Evolutionary conservation across 2,888 invertebrate genomes (phyloP).

Genomic region (Limnephilus rhombicus): DNA sequence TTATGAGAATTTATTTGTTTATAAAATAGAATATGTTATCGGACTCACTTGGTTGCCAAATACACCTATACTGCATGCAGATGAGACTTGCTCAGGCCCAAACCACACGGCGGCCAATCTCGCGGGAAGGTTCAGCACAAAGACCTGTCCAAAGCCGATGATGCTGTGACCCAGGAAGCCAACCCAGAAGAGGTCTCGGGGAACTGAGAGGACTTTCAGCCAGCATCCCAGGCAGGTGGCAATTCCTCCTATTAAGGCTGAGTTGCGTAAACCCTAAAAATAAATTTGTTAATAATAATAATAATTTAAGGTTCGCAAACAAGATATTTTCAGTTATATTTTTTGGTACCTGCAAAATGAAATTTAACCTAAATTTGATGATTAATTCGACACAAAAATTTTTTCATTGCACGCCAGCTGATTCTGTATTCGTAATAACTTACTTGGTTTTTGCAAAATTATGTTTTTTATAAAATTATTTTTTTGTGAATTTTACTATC

Average conservation of each 20-base stretch:
- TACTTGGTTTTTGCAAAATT: too few relatives aligned
- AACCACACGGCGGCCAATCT: conserved; percentile 98
- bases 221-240: conserved; percentile 94
- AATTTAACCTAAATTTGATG: too few relatives aligned
- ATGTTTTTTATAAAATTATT: too few relatives aligned
- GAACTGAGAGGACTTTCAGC: conserved; percentile 93
- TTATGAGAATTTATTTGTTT: not conserved
- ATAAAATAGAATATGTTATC: not conserved
- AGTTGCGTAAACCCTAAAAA: conserved; percentile 88
- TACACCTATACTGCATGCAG: conserved; percentile 97
- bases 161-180: conserved; percentile 94
- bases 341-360: too few relatives aligned
- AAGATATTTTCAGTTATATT: not conserved
- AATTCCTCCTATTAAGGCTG: conserved; percentile 88
- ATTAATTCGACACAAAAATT: too few relatives aligned
- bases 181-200: conserved; percentile 91
- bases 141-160: conserved; percentile 92
- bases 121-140: conserved; percentile 95
- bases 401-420: too few relatives aligned
- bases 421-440: too few relatives aligned
- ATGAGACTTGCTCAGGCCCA: conserved; percentile 96
- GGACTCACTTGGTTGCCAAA: conserved; percentile 95
- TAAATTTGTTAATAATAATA: not conserved
- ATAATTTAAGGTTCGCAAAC: not conserved
- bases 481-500: too few relatives aligned